Percentiles rank a stretch among this genome's conserved stretches.
These are phyloP conservation scores for Holothuria leucospilota DNA, from an alignment of 53 echinoderm and acorn worm species.

Conservation along the genomic window DNA sequence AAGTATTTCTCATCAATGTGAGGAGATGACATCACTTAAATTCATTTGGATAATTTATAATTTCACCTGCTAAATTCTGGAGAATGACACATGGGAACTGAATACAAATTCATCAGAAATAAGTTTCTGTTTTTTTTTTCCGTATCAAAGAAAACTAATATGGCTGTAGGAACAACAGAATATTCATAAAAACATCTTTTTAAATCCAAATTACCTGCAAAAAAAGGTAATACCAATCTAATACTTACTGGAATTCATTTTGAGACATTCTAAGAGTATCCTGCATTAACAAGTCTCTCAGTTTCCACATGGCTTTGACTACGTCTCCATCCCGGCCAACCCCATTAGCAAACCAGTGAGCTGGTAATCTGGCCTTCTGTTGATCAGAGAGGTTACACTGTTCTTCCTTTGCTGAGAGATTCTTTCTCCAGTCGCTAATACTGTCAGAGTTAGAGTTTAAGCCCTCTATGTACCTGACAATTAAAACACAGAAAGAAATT, in stretches of 20 bases:
- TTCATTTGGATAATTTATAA: no score
- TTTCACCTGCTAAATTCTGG: no score
- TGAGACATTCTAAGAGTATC: conserved; percentile 79
- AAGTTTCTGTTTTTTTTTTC: no score
- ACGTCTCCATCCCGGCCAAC: conserved; percentile 74
- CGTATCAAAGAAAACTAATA: no score
- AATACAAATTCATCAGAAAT: no score
- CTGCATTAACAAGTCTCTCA: conserved; percentile 89
- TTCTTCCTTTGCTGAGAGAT: conserved; percentile 72
- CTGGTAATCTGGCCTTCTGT: conserved; percentile 74
- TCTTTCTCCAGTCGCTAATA: conserved; percentile 88
- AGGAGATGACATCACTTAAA: no score
- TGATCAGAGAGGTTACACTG: conserved; percentile 64
- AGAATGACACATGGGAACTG: no score
- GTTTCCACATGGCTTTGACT: conserved; percentile 88
- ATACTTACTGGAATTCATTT: conserved; percentile 80
- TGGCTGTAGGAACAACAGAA: no score
- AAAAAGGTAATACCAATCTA: no score
- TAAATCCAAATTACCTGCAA: no score
- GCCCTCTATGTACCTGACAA: conserved; percentile 91
- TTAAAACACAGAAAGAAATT: background rate
- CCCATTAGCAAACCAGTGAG: conserved; percentile 88
- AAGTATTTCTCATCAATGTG: no score
- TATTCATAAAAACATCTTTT: no score
- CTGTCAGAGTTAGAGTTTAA: conserved; percentile 71